Evolutionary conservation across 2,113 vertebrate species (phyloP).

Genomic region (Carollia perspicillata): DNA sequence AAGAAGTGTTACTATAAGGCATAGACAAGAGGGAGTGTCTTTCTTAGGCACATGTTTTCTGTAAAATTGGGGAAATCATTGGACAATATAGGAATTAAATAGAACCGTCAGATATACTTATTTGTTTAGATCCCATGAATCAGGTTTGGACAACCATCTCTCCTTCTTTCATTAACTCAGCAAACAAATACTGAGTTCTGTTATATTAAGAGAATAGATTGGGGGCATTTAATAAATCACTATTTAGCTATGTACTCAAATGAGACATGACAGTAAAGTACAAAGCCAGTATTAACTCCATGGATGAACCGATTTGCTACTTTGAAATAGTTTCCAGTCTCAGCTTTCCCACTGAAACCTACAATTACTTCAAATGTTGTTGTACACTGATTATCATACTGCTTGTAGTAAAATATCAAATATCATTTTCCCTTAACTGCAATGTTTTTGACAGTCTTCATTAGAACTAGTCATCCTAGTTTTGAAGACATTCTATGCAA

Average conservation of each 20-base stretch:
- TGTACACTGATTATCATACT: constrained; percentile 25
- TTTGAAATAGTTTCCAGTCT: constrained; percentile 40
- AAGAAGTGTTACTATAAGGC: neutral
- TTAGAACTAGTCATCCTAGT: constrained; percentile 35
- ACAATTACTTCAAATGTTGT: constrained; percentile 41
- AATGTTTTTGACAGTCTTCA: constrained; percentile 28
- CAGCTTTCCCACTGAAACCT: constrained; percentile 41
- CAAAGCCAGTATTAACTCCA: neutral
- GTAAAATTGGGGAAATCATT: neutral
- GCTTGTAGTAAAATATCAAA: constrained; percentile 38
- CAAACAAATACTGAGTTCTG: neutral
- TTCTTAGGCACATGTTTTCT: neutral
- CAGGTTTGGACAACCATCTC: neutral
- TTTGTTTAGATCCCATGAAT: neutral
- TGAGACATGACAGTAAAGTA: neutral
- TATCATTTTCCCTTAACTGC: constrained; percentile 5
- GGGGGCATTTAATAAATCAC: constrained; percentile 7
- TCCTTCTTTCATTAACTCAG: neutral
- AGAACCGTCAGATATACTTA: neutral
- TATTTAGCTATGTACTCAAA: constrained; percentile 24
- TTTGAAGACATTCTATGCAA: constrained; percentile 32
- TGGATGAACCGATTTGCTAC: constrained; percentile 7
- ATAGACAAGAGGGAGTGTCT: neutral
- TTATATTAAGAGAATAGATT: neutral
- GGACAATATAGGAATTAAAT: neutral